A percentile compares a stretch with the other conserved stretches of the same genome.
Evolutionary conservation across 2,113 vertebrate genomes (phyloP).

Genomic region (Sebastes schlegelii): DNA sequence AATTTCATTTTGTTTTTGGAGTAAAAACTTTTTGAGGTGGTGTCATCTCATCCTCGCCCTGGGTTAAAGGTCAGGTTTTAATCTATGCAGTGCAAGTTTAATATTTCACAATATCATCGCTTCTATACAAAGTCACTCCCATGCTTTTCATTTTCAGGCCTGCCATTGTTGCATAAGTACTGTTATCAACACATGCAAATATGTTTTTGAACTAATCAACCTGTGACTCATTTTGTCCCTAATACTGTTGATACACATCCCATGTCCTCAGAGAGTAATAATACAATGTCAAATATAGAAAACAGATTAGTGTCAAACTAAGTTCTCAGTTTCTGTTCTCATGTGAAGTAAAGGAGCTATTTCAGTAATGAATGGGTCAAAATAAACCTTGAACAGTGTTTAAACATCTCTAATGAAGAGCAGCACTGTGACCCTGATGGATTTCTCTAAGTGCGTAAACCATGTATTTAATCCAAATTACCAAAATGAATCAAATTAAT

Average conservation of each 20-base stretch:
- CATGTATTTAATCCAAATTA: not conserved
- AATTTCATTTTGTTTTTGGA: no score
- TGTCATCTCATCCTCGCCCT: no score
- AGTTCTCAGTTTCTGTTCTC: not conserved
- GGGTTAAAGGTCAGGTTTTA: no score
- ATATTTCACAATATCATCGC: no score
- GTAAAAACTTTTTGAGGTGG: no score
- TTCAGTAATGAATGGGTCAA: not conserved
- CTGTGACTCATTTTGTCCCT: constrained; percentile 8
- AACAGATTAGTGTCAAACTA: not conserved
- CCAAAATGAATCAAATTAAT: not conserved
- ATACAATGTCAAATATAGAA: not conserved
- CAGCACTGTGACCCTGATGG: not conserved
- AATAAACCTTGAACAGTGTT: not conserved
- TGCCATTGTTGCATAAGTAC: constrained; percentile 21
- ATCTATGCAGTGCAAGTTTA: no score
- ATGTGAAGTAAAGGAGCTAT: not conserved
- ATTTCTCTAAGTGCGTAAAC: not conserved
- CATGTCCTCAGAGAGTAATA: not conserved
- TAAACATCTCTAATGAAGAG: constrained; percentile 3
- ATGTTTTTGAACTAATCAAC: constrained; percentile 14
- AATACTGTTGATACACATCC: not conserved
- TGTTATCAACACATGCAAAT: constrained; percentile 32
- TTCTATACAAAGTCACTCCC: no score
- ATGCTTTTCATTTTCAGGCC: constrained; percentile 1